phyloP scores from a whole-genome alignment of 2,113 vertebrate species.

The Semnornis frantzii region DNA sequence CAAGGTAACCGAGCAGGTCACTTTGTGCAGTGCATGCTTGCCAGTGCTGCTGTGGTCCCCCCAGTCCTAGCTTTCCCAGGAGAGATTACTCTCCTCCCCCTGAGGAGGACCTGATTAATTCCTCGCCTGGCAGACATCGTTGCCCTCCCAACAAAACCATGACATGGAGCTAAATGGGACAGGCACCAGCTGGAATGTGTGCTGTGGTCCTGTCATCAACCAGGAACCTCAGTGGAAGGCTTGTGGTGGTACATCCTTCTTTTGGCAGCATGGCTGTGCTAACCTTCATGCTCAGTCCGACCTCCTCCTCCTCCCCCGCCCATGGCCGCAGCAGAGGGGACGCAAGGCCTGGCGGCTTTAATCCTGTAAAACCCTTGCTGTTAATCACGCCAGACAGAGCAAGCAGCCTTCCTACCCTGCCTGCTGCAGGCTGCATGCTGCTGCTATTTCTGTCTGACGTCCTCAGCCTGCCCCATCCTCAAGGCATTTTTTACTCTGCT shows the following conservation, averaged over 20 bases:
- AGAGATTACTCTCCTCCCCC: slow-evolving; percentile 9
- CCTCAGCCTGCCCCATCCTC: background rate
- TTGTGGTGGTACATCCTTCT: background rate
- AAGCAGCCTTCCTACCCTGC: background rate
- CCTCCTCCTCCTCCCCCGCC: background rate
- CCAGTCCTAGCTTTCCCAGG: background rate
- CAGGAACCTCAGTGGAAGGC: background rate
- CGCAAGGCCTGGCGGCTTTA: background rate
- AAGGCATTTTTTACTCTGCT: background rate
- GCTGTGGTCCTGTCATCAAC: background rate
- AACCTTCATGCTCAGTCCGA: background rate
- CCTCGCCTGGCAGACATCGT: background rate
- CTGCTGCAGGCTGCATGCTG: background rate
- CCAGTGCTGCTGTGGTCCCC: background rate
- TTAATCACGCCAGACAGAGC: slow-evolving; percentile 28
- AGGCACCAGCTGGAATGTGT: background rate
- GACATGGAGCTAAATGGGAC: background rate
- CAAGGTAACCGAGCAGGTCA: background rate
- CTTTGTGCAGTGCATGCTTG: background rate
- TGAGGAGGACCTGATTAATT: background rate
- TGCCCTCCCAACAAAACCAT: background rate
- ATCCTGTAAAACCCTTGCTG: slow-evolving; percentile 59
- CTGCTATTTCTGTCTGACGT: slow-evolving; percentile 56
- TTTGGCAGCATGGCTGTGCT: background rate
- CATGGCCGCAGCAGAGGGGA: background rate